phyloP scores from a whole-genome alignment of 2,113 vertebrate species.

The Melospiza georgiana region DNA sequence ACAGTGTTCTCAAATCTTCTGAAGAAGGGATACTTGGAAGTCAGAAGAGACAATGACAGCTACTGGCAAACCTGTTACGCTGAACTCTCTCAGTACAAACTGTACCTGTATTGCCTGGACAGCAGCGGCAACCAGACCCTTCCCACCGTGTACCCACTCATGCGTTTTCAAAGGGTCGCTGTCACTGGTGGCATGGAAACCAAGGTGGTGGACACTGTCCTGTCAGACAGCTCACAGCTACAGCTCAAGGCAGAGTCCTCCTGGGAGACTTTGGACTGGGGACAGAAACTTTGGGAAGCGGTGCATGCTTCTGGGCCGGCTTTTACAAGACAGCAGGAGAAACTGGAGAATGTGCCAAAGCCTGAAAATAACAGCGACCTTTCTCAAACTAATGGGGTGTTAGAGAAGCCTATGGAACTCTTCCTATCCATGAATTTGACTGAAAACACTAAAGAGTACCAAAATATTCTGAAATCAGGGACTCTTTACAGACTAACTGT shows the following conservation, averaged over 20 bases:
- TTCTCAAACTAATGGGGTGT: conserved; percentile 51
- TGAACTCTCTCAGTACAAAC: conserved; percentile 88
- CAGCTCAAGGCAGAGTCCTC: conserved; percentile 87
- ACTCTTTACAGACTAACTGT: conserved; percentile 86
- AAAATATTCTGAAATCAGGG: conserved; percentile 87
- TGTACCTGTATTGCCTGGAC: conserved; percentile 89
- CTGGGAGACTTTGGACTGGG: conserved; percentile 94
- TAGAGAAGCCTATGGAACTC: conserved; percentile 77
- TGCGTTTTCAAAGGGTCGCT: conserved; percentile 88
- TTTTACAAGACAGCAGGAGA: conserved; percentile 59
- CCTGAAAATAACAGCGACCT: conserved; percentile 43
- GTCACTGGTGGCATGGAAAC: conserved; percentile 81
- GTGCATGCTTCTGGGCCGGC: conserved; percentile 76
- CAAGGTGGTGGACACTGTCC: conserved; percentile 85
- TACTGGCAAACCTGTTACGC: conserved; percentile 89
- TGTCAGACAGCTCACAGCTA: conserved; percentile 88
- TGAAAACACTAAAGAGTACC: conserved; percentile 71
- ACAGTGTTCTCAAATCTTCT: conserved; percentile 82
- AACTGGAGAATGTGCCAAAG: conserved; percentile 59
- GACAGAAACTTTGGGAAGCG: conserved; percentile 87
- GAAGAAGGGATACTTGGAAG: conserved; percentile 92
- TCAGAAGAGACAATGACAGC: conserved; percentile 83
- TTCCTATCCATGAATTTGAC: conserved; percentile 73
- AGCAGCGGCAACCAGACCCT: conserved; percentile 89
- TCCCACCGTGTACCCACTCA: conserved; percentile 84